Evolutionary conservation across 1,140 invertebrate species (phyloP), one percentile per base, ranked within the genome.

Genomic region (Euura lappo): DNA sequence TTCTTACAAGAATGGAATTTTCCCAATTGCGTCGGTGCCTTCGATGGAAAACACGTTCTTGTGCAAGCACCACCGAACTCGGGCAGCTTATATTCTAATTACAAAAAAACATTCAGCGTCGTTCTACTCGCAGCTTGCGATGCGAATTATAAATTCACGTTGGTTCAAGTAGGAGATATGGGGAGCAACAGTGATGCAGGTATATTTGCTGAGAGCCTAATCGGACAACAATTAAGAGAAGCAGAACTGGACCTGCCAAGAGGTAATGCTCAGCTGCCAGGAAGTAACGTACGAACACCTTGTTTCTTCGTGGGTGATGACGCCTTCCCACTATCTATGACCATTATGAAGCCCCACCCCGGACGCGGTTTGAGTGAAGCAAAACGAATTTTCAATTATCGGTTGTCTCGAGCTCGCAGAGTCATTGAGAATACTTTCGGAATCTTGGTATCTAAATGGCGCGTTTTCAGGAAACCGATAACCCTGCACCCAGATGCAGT

Each of bases 61-160:
- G 47, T 70, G 71, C 46, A 79, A 45, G 68, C 70, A 44, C 85
- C 83, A 28, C 1, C 66, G 43, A 76, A 78, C 10, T 78, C 79
- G 72, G 84, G 84, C 72, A 77, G 78, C 60, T 70, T 77, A 45
- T 87, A 79, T 78, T 85, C 76, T 60, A 88, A 87, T 77, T 84
- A 85, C 69, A 85, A 85, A 72, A 70, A 73, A 6, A 74, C 69
- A 44, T 82, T 79, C 66, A 80, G 78, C 51, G 79, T 84, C 51
- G 81, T 85, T 68, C 74, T 85, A 7, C 74, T 85, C 44, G 83
- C 79, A 11, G 65, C 81, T 13, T 78, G 68, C 8, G 80, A 85
- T 77, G 78, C 82, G 8, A 71, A 83, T 68, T 83, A 78, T 73
- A 74, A 74, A n/a, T 83, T 83, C 1, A 28, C 28, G 28, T 28